A percentile compares a stretch with the other conserved stretches of the same genome.
Conservation (phyloP, 2,888 invertebrate genomes). For the Stenchaetothrips biformis region DNA sequence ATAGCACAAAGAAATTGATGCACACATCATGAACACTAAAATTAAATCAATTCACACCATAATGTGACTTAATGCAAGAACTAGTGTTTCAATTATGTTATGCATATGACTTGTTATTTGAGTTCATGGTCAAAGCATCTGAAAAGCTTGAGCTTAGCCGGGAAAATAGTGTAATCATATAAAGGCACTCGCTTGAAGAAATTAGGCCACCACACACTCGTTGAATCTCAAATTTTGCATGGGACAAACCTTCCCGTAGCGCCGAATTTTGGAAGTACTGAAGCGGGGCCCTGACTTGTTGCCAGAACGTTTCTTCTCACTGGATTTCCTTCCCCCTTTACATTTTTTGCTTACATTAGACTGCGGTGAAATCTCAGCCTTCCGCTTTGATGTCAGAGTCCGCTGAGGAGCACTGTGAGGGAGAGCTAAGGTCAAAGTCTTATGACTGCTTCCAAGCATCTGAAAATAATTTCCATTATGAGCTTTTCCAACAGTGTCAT, state of each 20-base stretch:
- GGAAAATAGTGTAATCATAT: background rate
- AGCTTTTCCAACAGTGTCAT: no score
- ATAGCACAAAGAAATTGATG: no score
- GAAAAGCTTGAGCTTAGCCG: background rate
- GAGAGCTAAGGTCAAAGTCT: background rate
- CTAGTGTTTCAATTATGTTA: no score
- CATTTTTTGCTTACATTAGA: constrained; percentile 5
- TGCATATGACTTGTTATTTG: no score
- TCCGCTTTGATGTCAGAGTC: background rate
- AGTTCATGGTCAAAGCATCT: no score
- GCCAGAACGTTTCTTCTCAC: constrained; percentile 17
- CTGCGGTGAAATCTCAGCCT: background rate
- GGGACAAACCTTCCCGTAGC: constrained; percentile 24
- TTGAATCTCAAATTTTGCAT: background rate
- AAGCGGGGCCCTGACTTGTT: constrained; percentile 5
- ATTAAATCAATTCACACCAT: no score
- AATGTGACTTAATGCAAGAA: no score
- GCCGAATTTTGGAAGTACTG: constrained; percentile 20
- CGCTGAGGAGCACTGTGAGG: background rate
- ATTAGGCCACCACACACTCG: background rate
- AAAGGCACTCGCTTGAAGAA: background rate
- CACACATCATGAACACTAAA: no score
- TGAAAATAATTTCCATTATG: background rate
- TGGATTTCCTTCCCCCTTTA: constrained; percentile 4
- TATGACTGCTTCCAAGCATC: constrained; percentile 11